Conservation (phyloP, 2,113 vertebrate species). For the Todiramphus saurophagus region DNA sequence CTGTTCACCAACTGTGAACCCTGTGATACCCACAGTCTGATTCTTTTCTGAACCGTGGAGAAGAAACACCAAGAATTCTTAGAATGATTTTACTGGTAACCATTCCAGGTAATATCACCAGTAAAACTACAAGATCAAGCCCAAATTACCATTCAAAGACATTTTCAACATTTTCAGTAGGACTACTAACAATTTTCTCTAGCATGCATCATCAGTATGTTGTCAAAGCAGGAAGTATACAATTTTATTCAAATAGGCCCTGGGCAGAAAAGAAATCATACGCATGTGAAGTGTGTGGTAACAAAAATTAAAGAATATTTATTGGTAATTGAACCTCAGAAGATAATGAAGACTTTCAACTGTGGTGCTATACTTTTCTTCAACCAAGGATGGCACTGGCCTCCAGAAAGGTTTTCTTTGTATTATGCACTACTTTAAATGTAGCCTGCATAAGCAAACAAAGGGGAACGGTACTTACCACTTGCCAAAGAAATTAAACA, state of each 20-base stretch:
- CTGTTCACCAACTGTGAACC: not conserved
- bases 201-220: not conserved
- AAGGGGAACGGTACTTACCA: not conserved
- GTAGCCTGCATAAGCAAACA: not conserved
- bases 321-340: slow-evolving; percentile 3
- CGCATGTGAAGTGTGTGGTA: slow-evolving; percentile 22
- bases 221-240: not conserved
- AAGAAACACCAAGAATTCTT: not conserved
- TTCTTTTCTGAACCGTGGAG: not conserved
- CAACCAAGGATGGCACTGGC: not conserved
- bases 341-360: slow-evolving; percentile 8
- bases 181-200: not conserved
- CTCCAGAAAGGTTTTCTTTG: not conserved
- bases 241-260: not conserved
- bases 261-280: not conserved
- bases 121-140: not conserved
- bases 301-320: slow-evolving; percentile 8
- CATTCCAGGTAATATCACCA: not conserved
- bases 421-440: not conserved
- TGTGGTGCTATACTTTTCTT: not conserved
- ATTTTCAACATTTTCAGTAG: not conserved
- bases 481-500: not conserved
- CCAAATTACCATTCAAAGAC: not conserved
- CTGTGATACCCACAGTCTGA: not conserved
- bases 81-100: not conserved